A percentile compares a stretch with the other conserved stretches of the same genome.
Conservation (phyloP, 1,140 invertebrate species). For the Himalopsyche phryganea region DNA sequence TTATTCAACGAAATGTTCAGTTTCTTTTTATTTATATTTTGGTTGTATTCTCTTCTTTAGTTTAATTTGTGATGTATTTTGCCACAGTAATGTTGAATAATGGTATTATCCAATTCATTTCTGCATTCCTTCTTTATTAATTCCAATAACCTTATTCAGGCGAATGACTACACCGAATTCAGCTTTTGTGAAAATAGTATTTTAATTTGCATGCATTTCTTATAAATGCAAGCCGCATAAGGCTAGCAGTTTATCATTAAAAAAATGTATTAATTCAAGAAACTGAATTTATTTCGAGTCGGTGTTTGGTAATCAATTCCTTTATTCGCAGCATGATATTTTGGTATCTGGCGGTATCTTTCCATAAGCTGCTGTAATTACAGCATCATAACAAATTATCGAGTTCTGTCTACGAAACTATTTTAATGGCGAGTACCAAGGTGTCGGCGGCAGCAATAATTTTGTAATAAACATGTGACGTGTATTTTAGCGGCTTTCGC, state of each 20-base stretch:
- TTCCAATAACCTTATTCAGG: neutral
- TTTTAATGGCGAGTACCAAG: no score
- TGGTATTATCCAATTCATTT: neutral
- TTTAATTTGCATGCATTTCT: no score
- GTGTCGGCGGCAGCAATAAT: no score
- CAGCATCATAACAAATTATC: no score
- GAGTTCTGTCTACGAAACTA: no score
- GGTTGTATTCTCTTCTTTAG: neutral
- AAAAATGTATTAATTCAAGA: neutral
- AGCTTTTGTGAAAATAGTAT: no score
- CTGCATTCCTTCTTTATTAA: neutral
- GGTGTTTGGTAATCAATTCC: constrained; percentile 1
- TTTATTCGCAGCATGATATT: neutral
- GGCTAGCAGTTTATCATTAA: neutral
- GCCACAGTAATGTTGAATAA: neutral
- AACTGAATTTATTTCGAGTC: neutral
- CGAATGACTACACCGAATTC: no score
- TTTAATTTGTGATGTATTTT: neutral
- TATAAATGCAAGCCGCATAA: neutral
- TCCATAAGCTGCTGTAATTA: no score
- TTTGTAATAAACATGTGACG: no score
- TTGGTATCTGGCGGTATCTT: neutral
- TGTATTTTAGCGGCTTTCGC: neutral
- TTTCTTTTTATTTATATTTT: constrained; percentile 4
- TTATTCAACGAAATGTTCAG: constrained; percentile 4